These are phyloP conservation scores for Neuroterus valhalla DNA, from an alignment of 1,140 invertebrate species.

Conservation along the genomic window DNA sequence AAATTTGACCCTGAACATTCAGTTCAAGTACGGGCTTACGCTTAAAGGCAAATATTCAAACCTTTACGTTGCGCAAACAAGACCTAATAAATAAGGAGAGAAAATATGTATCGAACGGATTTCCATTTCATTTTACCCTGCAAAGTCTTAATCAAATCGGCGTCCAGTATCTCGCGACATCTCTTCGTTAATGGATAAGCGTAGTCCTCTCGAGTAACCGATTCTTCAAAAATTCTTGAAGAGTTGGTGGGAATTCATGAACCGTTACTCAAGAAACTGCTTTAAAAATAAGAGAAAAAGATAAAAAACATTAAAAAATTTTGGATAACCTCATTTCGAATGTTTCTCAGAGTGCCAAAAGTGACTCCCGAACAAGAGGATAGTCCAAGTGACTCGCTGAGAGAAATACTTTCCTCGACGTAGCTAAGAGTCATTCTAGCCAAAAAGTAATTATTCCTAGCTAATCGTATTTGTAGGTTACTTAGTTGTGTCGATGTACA, in stretches of 20 bases:
- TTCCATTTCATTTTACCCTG: no score
- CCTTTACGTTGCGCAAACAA: no score
- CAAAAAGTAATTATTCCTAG: slow-evolving; percentile 30
- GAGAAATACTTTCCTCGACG: slow-evolving; percentile 29
- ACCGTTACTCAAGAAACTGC: neutral
- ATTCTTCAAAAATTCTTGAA: no score
- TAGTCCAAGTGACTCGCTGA: neutral
- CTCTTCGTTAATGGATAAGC: neutral
- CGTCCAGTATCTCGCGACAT: no score
- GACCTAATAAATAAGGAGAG: no score
- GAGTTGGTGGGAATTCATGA: neutral
- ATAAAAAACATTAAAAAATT: slow-evolving; percentile 32
- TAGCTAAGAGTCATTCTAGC: slow-evolving; percentile 27
- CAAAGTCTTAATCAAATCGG: no score
- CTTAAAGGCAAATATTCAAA: no score
- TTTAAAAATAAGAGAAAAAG: slow-evolving; percentile 25
- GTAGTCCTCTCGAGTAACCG: slow-evolving; percentile 9
- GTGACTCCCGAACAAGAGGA: slow-evolving; percentile 29
- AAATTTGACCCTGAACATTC: no score
- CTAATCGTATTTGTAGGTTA: slow-evolving; percentile 29
- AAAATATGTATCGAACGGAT: no score
- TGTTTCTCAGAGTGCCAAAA: slow-evolving; percentile 74
- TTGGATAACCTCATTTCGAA: slow-evolving; percentile 44
- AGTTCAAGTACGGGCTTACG: no score
- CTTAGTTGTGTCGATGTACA: slow-evolving; percentile 29